Evolutionary conservation across 1,140 invertebrate species (phyloP), one percentile per base, ranked within the genome.

Genomic region (Druon quercuslanigerum): DNA sequence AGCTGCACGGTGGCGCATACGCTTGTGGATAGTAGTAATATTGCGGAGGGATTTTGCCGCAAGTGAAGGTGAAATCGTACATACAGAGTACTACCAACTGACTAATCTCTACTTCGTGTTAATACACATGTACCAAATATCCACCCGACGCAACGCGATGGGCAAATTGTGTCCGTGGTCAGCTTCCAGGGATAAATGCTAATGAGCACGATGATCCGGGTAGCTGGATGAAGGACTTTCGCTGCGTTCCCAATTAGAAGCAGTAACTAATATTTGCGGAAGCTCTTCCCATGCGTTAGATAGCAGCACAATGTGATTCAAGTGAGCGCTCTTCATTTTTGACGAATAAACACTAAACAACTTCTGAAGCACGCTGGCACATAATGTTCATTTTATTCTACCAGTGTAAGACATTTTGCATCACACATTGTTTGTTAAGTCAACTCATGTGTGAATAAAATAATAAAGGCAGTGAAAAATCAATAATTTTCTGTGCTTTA

Each of bases 171-270:
- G 60, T 70, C 40, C 14, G 14, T 40, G 70, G 66, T 72, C 75
- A 76, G 70, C 19, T 50, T 46, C 9, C 50, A 50, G 51, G 60
- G 75, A 71, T 76, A 52, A 76, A 76, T 72, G 66, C 51, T 71
- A 71, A 72, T 33, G 51, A 54, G 70, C 50, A 71, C 71, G 33
- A 71, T 76, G 60, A 70, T 54, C 51, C 51, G 70, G 46, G 51
- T 71, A 76, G 70, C 52, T 70, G 66, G 11, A 66, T 66, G 20
- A 73, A 75, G 66, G 71, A 77, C 79, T 80, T 77, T 75, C 70
- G 73, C 71, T 72, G 60, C 51, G 73, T 70, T 74, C 73, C 70
- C 75, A 80, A 80, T 80, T 80, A 77, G 56, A 60, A 60, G 20
- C 56, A 60, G 17, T 19, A 60, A 60, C 19, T 60, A 60, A 60